phyloP scores from a whole-genome alignment of 2,113 vertebrate species.

The Oncorhynchus gorbuscha region DNA sequence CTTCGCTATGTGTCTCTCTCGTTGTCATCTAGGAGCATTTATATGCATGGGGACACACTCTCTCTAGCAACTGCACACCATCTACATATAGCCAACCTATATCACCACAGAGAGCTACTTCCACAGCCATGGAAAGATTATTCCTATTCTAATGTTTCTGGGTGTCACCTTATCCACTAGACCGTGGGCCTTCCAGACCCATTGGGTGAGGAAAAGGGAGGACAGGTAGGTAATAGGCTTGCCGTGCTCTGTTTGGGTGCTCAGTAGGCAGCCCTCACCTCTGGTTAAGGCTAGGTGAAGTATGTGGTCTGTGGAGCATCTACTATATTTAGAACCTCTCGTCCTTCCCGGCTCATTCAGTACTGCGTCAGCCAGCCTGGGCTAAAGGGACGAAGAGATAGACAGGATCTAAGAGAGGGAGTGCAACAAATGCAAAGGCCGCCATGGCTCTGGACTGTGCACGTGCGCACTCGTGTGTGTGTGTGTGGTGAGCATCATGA shows the following conservation, averaged over 20 bases:
- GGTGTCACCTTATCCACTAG: constrained; percentile 55
- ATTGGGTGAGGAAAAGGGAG: constrained; percentile 51
- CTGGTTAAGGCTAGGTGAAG: constrained; percentile 1
- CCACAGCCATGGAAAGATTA: background rate
- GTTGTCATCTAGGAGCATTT: background rate
- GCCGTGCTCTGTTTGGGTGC: constrained; percentile 60
- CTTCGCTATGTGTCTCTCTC: background rate
- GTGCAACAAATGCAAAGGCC: no score
- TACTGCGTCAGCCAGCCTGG: constrained; percentile 29
- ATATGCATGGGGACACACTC: background rate
- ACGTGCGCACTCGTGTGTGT: no score
- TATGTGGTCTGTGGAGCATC: background rate
- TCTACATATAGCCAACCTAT: no score
- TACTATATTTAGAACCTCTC: background rate
- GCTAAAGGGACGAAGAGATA: background rate
- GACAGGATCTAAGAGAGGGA: background rate
- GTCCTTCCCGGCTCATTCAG: constrained; percentile 32
- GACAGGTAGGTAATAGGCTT: constrained; percentile 66
- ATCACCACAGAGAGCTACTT: no score
- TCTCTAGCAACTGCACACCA: background rate
- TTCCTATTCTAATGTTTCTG: background rate
- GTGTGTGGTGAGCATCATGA: no score
- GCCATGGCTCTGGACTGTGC: no score
- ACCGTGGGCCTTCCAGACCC: constrained; percentile 30
- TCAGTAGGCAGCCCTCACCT: constrained; percentile 37